Conservation (phyloP, 2,113 vertebrate species). For the Ammodytes marinus region DNA sequence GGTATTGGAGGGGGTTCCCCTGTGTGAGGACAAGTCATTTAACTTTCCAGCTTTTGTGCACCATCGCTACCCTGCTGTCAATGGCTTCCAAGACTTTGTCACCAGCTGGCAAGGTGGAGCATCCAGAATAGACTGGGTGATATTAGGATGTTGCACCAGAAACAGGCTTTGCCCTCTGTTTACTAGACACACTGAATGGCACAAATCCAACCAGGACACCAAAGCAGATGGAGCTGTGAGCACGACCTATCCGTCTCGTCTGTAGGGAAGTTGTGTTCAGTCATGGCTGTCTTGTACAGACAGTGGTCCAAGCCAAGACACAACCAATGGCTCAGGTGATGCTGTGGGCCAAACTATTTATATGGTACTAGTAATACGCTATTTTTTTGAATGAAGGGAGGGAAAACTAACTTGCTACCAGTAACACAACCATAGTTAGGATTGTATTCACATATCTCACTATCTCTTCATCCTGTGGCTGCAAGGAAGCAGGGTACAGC, state of each 20-base stretch:
- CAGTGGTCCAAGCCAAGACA: background rate
- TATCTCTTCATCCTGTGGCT: conserved; percentile 3
- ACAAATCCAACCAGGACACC: conserved; percentile 25
- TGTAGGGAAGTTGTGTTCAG: background rate
- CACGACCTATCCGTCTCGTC: background rate
- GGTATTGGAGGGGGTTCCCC: background rate
- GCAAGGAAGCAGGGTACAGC: background rate
- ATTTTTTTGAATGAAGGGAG: background rate
- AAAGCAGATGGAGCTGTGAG: conserved; percentile 13
- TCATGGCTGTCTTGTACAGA: conserved; percentile 7
- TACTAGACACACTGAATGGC: conserved; percentile 11
- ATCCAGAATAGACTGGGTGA: too few relatives aligned
- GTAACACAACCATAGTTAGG: background rate
- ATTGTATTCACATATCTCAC: conserved; percentile 23
- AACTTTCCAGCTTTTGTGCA: conserved; percentile 7
- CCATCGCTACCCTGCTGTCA: too few relatives aligned
- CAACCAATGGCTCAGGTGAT: background rate
- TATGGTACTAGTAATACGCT: background rate
- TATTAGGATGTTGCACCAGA: conserved; percentile 20
- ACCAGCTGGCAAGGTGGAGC: too few relatives aligned
- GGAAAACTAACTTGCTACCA: conserved; percentile 2
- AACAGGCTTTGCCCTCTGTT: background rate
- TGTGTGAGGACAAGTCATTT: conserved; percentile 10
- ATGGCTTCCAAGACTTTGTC: conserved; percentile 21
- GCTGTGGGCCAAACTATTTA: background rate